Evolutionary conservation across 2,113 vertebrate genomes (phyloP), one percentile per base, ranked within the genome.

Genomic region (Perca schrenkii): DNA sequence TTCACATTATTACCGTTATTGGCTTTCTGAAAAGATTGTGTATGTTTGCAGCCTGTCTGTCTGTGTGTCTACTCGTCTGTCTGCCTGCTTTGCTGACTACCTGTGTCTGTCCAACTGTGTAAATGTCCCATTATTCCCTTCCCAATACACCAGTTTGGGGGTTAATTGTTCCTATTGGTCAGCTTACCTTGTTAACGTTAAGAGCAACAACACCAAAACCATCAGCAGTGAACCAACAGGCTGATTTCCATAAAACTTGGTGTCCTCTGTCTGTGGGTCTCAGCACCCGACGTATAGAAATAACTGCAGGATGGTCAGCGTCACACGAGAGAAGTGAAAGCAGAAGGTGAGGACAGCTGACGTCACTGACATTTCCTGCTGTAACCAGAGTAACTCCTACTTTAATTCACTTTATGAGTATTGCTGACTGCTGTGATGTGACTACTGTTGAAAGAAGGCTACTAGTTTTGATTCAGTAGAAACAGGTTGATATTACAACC

Each of bases 391-490:
- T 34, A 60, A 79, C 54, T 66, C 52, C 76, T 74, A 21, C n/a
- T 87, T 36, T 66, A 57, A 22, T 67, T 79, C 47, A 74, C 73
- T 78, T 67, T 71, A 65, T 36, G 56, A 66, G 74, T 40, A 1
- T 58, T 5, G 28, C 74, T 65, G 50, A 75, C 68, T 83, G 58
- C 69, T 89, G 75, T 83, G 63, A 63, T 73, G 82, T 63, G 66
- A 74, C 70, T 43, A 62, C 66, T 89, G 65, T 60, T 79, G 17
- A 67, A 46, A 57, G 28, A 46, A 73, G 6, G 72, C 68, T 80
- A 63, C 73, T 74, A 65, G 66, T 78, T 78, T 65, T 82, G 67
- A 74, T 79, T 66, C 31, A 64, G 54, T 80, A 83, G 74, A 83
- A 47, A 50, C n/a, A 85, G 46, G 19, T 28, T 60, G 57, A 65